phyloP scores from a whole-genome alignment of 2,888 invertebrate genomes.

The Nomada fabriciana region DNA sequence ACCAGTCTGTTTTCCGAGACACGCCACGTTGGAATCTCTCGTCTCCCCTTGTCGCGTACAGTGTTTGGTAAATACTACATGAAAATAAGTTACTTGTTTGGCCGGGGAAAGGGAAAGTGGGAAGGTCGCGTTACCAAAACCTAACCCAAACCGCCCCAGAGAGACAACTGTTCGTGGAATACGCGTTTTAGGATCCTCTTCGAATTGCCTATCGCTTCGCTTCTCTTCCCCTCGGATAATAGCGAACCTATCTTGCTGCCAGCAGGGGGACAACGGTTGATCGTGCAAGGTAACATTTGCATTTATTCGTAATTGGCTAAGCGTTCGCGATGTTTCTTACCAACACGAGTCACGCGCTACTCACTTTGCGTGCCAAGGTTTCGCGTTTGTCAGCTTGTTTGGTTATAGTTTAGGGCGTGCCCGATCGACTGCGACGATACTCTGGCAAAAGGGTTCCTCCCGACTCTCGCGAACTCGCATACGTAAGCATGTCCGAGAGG shows the following conservation, averaged over 20 bases:
- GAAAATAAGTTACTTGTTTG: conserved; percentile 48
- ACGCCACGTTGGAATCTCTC: background rate
- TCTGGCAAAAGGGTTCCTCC: no score
- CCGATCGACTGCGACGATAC: background rate
- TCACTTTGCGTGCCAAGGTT: no score
- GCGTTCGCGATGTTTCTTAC: background rate
- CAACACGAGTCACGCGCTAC: no score
- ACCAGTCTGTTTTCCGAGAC: conserved; percentile 19
- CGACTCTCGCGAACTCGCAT: no score
- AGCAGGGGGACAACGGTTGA: background rate
- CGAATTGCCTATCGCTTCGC: background rate
- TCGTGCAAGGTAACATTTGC: background rate
- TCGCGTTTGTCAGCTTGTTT: background rate
- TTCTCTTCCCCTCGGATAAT: background rate
- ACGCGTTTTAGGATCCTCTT: conserved; percentile 8
- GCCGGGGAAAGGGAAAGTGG: conserved; percentile 41
- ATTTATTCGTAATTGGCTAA: background rate
- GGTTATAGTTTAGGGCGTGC: conserved; percentile 3
- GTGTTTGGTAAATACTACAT: conserved; percentile 54
- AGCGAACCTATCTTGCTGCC: background rate
- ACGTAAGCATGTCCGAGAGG: no score
- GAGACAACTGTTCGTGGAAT: conserved; percentile 1
- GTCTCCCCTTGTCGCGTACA: background rate
- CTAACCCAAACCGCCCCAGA: background rate
- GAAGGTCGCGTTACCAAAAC: conserved; percentile 30